Evolutionary conservation across 1,140 invertebrate genomes (phyloP), one percentile per base, ranked within the genome.

Genomic region (Drosophila carrolli): DNA sequence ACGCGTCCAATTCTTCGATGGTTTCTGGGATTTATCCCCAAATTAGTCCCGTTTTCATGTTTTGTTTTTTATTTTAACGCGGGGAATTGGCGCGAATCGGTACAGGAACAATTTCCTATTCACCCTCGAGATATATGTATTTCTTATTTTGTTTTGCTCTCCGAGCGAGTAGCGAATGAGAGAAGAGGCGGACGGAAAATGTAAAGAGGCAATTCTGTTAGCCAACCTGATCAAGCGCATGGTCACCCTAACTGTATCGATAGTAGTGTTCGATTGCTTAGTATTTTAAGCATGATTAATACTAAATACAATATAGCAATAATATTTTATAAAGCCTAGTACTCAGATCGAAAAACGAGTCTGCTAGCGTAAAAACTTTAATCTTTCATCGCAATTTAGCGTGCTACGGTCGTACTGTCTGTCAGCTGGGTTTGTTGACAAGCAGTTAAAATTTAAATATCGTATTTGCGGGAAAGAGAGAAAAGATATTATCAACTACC

Each of bases 101-200:
- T 57, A 43, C n/a, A 46, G 68, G 65, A 35, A 72, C 41, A 48
- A 48, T 58, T 72, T 70, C 53, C 38, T 41, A 72, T 72, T 72
- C 43, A 57, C 53, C 27, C 44, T 62, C 37, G 27, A 35, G 16
- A 53, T 72, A 48, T 48, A 66, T 66, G 47, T 60, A 38, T 66
- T 67, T 46, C 61, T 9, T 9, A 68, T 66, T 68, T 68, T 68
- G 65, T 68, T 68, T 66, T 68, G 65, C 62, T 68, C 65, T 68
- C 32, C 46, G 27, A 10, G 9, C 43, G 16, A 60, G 46, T 29
- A 60, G 19, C 29, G 61, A 61, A 65, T 61, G 61, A 65, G 61
- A 38, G 61, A 65, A 11, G 27, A 62, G 38, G 11, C 54, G 29
- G 5, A 59, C 16, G 8, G 13, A 54, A 58, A 58, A 13, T 56